These are phyloP conservation scores for Clanis bilineata DNA, from an alignment of 2,888 invertebrate genomes.

Conservation along the genomic window DNA sequence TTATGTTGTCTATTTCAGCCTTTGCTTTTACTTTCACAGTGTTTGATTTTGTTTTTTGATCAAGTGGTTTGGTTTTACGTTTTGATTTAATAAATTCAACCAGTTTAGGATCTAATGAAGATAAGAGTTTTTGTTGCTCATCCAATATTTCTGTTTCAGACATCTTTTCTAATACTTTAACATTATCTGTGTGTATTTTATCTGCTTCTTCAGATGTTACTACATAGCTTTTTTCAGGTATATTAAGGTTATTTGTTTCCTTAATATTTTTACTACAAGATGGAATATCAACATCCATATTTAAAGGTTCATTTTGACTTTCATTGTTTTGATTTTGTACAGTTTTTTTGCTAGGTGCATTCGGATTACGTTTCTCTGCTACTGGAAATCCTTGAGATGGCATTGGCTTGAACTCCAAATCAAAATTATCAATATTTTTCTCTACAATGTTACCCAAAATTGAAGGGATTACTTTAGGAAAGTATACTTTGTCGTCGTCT, in stretches of 20 bases:
- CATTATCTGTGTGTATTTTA: constrained; percentile 89
- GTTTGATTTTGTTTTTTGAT: background rate
- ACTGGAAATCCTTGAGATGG: constrained; percentile 77
- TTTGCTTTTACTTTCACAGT: constrained; percentile 3
- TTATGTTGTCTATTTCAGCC: constrained; percentile 44
- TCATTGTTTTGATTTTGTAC: constrained; percentile 75
- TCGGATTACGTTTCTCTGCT: constrained; percentile 64
- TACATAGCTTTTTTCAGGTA: constrained; percentile 70
- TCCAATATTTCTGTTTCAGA: constrained; percentile 87
- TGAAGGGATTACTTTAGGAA: constrained; percentile 66
- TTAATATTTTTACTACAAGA: constrained; percentile 27
- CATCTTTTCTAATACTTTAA: constrained; percentile 85
- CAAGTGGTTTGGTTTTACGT: constrained; percentile 22
- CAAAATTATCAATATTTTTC: constrained; percentile 52
- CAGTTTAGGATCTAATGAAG: constrained; percentile 84
- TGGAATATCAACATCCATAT: constrained; percentile 56
- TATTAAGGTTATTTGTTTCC: constrained; percentile 32
- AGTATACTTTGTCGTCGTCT: constrained; percentile 72
- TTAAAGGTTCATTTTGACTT: constrained; percentile 26
- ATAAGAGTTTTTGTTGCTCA: constrained; percentile 86
- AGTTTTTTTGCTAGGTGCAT: constrained; percentile 60
- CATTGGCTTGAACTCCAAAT: constrained; percentile 47
- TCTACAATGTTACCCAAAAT: constrained; percentile 83
- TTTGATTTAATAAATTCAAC: constrained; percentile 84
- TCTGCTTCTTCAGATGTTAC: constrained; percentile 72